A percentile compares a stretch with the other conserved stretches of the same genome.
These are phyloP conservation scores for Laterallus jamaicensis DNA, from an alignment of 2,113 vertebrate genomes.

Conservation along the genomic window DNA sequence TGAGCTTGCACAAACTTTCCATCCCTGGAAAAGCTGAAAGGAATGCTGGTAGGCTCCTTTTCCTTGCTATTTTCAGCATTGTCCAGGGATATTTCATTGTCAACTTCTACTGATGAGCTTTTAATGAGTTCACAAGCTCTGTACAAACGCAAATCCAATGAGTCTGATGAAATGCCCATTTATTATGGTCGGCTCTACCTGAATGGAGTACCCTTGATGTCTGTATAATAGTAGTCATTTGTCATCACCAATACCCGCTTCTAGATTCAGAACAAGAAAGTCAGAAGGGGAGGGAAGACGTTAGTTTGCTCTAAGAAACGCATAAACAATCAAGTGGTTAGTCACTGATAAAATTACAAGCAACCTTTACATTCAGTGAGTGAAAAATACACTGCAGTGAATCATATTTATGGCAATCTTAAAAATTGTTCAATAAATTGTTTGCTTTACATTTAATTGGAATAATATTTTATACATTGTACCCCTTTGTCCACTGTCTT, in stretches of 20 bases:
- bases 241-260: slow-evolving; percentile 97
- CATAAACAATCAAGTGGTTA: slow-evolving; percentile 55
- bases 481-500: slow-evolving; percentile 99
- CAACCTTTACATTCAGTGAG: neutral
- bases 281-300: slow-evolving; percentile 52
- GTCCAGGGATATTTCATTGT: slow-evolving; percentile 73
- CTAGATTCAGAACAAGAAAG: slow-evolving; percentile 80
- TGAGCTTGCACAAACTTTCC: slow-evolving; percentile 72
- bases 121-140: slow-evolving; percentile 71
- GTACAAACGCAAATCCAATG: slow-evolving; percentile 69
- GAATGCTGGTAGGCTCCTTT: slow-evolving; percentile 65
- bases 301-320: slow-evolving; percentile 67
- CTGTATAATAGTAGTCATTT: slow-evolving; percentile 99
- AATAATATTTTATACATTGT: slow-evolving; percentile 71
- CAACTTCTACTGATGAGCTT: slow-evolving; percentile 66
- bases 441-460: slow-evolving; percentile 49
- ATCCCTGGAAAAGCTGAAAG: slow-evolving; percentile 68
- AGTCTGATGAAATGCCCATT: slow-evolving; percentile 71
- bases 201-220: slow-evolving; percentile 98
- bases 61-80: slow-evolving; percentile 72
- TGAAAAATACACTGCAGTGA: neutral
- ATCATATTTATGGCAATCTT: slow-evolving; percentile 39
- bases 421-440: slow-evolving; percentile 22
- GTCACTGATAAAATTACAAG: slow-evolving; percentile 6
- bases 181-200: slow-evolving; percentile 84